Conservation (phyloP, 2,113 vertebrate species). For the Balaeniceps rex region DNA sequence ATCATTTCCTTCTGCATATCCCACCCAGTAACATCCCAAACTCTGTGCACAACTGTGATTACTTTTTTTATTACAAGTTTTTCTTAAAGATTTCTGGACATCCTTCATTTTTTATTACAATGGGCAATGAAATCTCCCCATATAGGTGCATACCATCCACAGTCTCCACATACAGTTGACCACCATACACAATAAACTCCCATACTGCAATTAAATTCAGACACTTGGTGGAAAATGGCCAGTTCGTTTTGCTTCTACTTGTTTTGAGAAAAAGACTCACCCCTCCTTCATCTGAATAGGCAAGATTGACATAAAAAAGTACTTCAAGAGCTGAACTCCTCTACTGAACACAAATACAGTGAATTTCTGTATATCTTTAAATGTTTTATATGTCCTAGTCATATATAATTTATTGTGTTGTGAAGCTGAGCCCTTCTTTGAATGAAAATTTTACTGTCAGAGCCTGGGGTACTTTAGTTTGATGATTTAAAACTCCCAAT, state of each 20-base stretch:
- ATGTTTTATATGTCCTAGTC: slow-evolving; percentile 81
- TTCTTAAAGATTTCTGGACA: neutral
- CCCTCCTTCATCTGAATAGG: slow-evolving; percentile 55
- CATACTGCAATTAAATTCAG: slow-evolving; percentile 9
- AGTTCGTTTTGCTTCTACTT: slow-evolving; percentile 7
- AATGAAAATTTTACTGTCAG: slow-evolving; percentile 81
- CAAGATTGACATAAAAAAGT: slow-evolving; percentile 71
- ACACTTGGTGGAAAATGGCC: neutral
- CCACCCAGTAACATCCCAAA: neutral
- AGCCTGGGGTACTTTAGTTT: slow-evolving; percentile 76
- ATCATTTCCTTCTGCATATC: neutral
- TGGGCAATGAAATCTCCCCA: neutral
- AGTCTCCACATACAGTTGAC: neutral
- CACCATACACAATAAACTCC: neutral
- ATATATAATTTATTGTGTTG: slow-evolving; percentile 86
- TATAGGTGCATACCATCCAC: neutral
- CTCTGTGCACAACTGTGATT: neutral
- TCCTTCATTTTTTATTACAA: neutral
- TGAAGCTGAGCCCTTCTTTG: slow-evolving; percentile 80
- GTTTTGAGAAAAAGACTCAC: neutral
- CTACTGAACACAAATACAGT: slow-evolving; percentile 70
- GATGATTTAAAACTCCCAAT: slow-evolving; percentile 81
- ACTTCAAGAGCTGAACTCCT: slow-evolving; percentile 68
- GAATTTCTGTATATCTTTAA: slow-evolving; percentile 80
- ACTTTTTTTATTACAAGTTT: neutral